Evolutionary conservation across 2,797 vertebrate species (phyloP).

Genomic region (Pagetopsis macropterus): DNA sequence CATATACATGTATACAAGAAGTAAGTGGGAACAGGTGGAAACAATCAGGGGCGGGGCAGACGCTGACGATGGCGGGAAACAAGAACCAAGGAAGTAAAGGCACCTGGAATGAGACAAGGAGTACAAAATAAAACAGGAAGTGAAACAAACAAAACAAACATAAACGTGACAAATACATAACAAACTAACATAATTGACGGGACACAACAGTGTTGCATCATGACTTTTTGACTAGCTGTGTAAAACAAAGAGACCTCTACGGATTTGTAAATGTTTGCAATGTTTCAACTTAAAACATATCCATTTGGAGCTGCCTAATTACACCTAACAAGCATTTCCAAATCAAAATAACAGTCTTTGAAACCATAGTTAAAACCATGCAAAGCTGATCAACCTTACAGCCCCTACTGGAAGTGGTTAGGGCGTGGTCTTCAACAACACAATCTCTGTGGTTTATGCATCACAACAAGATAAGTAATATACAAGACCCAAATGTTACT

Average conservation of each 20-base stretch:
- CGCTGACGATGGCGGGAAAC: no score
- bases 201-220: neutral
- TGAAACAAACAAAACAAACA: no score
- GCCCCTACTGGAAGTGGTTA: slow-evolving; percentile 38
- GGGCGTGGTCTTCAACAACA: slow-evolving; percentile 50
- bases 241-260: neutral
- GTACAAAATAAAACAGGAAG: no score
- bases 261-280: neutral
- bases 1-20: no score
- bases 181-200: no score
- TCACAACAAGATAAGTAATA: slow-evolving; percentile 8
- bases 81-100: no score
- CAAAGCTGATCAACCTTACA: slow-evolving; percentile 7
- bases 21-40: no score
- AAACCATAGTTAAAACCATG: neutral
- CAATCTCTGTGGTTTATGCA: slow-evolving; percentile 30
- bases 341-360: neutral
- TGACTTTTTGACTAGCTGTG: neutral
- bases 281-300: neutral
- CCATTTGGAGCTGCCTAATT: neutral
- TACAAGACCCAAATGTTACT: neutral
- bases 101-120: no score
- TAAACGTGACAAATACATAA: no score
- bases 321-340: neutral
- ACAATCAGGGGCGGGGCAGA: no score